Conservation (phyloP, 2,888 invertebrate genomes). For the Himalopsyche anomala region DNA sequence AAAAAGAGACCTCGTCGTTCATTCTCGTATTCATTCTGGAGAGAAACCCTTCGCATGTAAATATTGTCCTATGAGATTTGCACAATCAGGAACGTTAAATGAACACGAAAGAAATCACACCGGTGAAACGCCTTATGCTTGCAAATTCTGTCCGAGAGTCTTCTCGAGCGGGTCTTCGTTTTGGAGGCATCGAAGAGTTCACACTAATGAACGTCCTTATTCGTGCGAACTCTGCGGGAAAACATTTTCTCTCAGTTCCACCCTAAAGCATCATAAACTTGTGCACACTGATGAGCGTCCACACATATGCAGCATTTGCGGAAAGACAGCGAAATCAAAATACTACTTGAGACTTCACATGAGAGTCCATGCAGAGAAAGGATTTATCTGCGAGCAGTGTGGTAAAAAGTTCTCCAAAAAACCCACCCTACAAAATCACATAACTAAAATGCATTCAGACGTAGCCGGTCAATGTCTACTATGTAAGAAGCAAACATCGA, state of each 20-base stretch:
- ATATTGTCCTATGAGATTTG: conserved; percentile 62
- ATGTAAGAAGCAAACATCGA: conserved; percentile 67
- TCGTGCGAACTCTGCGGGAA: conserved; percentile 77
- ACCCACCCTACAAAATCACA: conserved; percentile 77
- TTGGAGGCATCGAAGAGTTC: conserved; percentile 71
- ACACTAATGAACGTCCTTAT: conserved; percentile 76
- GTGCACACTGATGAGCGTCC: conserved; percentile 69
- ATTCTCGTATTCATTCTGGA: conserved; percentile 73
- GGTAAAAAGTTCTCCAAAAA: conserved; percentile 76
- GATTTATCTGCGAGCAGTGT: conserved; percentile 70
- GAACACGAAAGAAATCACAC: conserved; percentile 66
- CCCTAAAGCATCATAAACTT: conserved; percentile 75
- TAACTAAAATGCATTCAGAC: conserved; percentile 77
- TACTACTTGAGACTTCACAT: conserved; percentile 59
- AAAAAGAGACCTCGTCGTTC: conserved; percentile 70
- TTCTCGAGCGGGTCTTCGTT: conserved; percentile 72
- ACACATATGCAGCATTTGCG: conserved; percentile 67
- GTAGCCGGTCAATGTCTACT: conserved; percentile 73
- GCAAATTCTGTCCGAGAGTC: conserved; percentile 67
- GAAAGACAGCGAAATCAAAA: conserved; percentile 49
- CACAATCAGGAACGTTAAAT: conserved; percentile 50
- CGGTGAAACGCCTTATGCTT: conserved; percentile 57
- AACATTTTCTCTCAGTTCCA: conserved; percentile 74
- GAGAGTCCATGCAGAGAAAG: conserved; percentile 58
- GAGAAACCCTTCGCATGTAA: conserved; percentile 72